Evolutionary conservation across 2,888 invertebrate genomes (phyloP).

Genomic region (Druceiella hillmani): DNA sequence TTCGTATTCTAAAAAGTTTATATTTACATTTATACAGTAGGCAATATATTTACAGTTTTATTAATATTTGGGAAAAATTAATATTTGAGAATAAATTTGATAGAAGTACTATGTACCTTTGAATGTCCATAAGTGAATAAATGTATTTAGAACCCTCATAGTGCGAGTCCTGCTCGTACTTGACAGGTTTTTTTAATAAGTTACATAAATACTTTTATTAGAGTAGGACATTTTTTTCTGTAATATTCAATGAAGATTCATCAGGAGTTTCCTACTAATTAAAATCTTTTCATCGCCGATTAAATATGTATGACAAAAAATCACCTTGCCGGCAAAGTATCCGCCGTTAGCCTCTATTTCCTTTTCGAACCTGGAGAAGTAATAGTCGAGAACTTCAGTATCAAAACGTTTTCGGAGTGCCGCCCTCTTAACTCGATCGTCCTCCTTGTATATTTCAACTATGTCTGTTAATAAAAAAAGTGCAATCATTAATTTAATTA

Average conservation of each 20-base stretch:
- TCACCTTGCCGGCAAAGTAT: conserved; percentile 36
- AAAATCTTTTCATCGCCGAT: neutral
- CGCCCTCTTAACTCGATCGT: conserved; percentile 29
- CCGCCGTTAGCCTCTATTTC: conserved; percentile 35
- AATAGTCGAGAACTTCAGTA: conserved; percentile 32
- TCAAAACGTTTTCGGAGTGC: conserved; percentile 30
- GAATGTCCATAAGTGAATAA: no score
- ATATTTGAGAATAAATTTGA: no score
- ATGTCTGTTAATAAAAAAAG: conserved; percentile 29
- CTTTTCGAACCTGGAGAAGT: conserved; percentile 37
- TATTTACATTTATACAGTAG: no score
- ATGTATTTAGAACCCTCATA: no score
- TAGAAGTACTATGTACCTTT: no score
- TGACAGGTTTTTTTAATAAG: no score
- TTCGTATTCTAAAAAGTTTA: no score
- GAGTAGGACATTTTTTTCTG: neutral
- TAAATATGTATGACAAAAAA: neutral
- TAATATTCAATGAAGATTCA: neutral
- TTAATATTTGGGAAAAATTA: no score
- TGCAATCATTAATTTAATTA: neutral
- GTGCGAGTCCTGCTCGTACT: no score
- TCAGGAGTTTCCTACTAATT: neutral
- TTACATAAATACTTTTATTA: no score
- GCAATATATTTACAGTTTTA: no score
- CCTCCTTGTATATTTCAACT: conserved; percentile 27